Conservation (phyloP, 2,797 vertebrate species). For the Melanotaenia parkinsoni region DNA sequence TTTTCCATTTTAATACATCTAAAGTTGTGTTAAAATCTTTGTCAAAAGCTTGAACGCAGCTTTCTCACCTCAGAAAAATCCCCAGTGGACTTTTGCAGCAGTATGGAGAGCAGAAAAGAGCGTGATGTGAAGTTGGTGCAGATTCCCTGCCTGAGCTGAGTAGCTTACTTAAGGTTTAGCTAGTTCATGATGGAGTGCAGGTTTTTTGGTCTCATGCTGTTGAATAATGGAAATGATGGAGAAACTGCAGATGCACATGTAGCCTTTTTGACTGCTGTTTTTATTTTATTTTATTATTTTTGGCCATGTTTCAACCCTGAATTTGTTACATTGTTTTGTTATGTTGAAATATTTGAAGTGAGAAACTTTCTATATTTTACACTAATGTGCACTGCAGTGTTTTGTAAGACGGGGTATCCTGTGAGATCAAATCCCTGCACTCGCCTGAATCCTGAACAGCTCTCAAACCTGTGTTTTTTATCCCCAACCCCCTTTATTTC, state of each 20-base stretch:
- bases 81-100: too few relatives aligned
- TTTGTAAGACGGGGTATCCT: not conserved
- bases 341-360: not conserved
- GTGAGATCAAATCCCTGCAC: slow-evolving; percentile 15
- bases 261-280: not conserved
- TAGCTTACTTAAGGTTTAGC: too few relatives aligned
- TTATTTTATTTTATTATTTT: not conserved
- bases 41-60: not conserved
- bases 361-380: not conserved
- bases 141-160: too few relatives aligned
- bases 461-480: not conserved
- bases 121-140: too few relatives aligned
- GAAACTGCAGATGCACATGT: not conserved
- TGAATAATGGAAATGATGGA: not conserved
- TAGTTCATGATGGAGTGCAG: not conserved
- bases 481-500: not conserved
- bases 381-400: not conserved
- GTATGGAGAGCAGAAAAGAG: too few relatives aligned
- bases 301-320: not conserved
- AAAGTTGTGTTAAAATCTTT: too few relatives aligned
- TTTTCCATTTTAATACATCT: too few relatives aligned
- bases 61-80: too few relatives aligned
- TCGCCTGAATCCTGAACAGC: not conserved
- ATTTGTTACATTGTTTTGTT: not conserved
- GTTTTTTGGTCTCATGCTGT: not conserved